Evolutionary conservation across 1,140 invertebrate genomes (phyloP), one percentile per base, ranked within the genome.

Genomic region (Pentalonia nigronervosa): DNA sequence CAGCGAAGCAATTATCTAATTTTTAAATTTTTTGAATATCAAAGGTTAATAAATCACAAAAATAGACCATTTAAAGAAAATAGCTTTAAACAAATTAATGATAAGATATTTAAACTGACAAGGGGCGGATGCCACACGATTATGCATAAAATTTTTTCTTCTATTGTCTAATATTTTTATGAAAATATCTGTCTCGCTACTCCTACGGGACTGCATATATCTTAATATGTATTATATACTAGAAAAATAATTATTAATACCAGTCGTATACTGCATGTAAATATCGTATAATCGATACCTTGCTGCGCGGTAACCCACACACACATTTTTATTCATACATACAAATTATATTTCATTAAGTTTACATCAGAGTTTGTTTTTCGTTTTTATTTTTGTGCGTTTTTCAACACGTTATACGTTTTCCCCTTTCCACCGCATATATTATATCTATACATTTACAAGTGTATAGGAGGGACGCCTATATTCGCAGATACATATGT

Each of bases 331-430:
- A 83, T 81, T 2, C 21, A 81, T 81, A 67, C 6, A 76, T 83
- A 53, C 21, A 23, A 3, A 50, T 50, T 41, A 84, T 86, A 86
- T 86, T 86, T 86, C 84, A 86, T 86, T 47, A 47, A 86, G 84
- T 86, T 45, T 25, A 84, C 83, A 45, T 4, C 83, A 2, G 21
- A 41, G 36, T 25, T 41, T 14, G 84, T 41, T 86, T 86, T 45
- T 86, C 25, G 25, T 30, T 86, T 86, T 86, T 17, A 84, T 84
- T 84, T 25, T n/a, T 25, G 11, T 6, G 25, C 6, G 41, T 86
- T 86, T 86, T 86, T 47, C 25, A 30, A 47, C 84, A 86, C 45
- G 41, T 47, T 30, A 2, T 47, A 47, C 45, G 30, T 83, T 83
- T 76, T 76, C 4, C n/a, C 60, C n/a, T 76, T 17, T n/a, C n/a